Conservation (phyloP, 2,797 vertebrate genomes). For the Acanthornis magna region DNA sequence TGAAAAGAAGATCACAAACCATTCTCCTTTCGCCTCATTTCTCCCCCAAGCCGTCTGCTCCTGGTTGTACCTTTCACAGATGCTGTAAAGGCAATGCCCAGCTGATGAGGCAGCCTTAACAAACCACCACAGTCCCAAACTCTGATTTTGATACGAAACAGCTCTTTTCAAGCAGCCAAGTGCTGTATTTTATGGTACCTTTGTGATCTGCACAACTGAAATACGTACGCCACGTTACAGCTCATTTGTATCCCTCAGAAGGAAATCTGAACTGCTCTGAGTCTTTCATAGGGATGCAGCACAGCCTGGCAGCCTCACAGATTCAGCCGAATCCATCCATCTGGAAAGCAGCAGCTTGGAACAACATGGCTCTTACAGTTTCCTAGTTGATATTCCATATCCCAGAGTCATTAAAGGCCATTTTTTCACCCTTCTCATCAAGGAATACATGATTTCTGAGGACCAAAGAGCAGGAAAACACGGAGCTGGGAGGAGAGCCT, state of each 20-base stretch:
- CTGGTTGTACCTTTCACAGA: not conserved
- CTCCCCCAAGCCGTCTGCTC: not conserved
- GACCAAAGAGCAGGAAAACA: not conserved
- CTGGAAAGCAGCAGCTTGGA: slow-evolving; percentile 41
- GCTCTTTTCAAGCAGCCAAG: slow-evolving; percentile 2
- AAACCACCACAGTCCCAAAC: not conserved
- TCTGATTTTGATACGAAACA: not conserved
- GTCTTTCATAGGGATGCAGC: not conserved
- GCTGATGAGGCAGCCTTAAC: not conserved
- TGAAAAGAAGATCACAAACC: not conserved
- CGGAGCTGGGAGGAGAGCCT: not conserved
- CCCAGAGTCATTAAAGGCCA: not conserved
- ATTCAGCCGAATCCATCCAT: slow-evolving; percentile 12
- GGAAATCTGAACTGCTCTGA: slow-evolving; percentile 35
- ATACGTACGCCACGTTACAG: slow-evolving; percentile 12
- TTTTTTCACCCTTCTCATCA: not conserved
- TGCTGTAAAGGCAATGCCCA: not conserved
- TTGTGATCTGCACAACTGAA: slow-evolving; percentile 49
- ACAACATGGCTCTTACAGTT: not conserved
- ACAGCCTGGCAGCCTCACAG: slow-evolving; percentile 30
- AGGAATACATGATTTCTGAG: not conserved
- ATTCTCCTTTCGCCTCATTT: not conserved
- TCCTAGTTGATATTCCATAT: not conserved
- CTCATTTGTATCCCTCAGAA: slow-evolving; percentile 23
- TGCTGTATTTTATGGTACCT: not conserved